Evolutionary conservation across 2,888 invertebrate genomes (phyloP).

Genomic region (Leptinotarsa rubiginosa): DNA sequence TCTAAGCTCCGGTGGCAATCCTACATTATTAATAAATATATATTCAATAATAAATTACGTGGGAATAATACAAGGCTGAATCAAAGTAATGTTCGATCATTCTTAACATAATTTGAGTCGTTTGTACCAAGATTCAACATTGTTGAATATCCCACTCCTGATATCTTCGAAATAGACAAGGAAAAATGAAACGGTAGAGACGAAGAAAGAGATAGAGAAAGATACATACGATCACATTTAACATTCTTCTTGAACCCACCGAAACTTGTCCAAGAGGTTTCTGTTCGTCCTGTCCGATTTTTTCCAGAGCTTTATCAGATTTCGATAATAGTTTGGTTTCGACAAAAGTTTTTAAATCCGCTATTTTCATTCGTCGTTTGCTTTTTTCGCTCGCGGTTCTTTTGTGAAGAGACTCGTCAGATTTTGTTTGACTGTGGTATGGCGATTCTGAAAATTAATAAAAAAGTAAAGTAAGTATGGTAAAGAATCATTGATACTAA

Average conservation of each 20-base stretch:
- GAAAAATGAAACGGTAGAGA: constrained; percentile 31
- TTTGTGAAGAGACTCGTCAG: constrained; percentile 68
- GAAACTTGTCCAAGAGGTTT: constrained; percentile 70
- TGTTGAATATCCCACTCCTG: neutral
- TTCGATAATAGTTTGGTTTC: constrained; percentile 92
- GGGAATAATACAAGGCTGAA: neutral
- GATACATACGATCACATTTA: constrained; percentile 62
- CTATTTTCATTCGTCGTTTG: constrained; percentile 80
- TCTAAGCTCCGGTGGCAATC: constrained; percentile 87
- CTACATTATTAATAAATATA: constrained; percentile 65
- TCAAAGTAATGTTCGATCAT: neutral
- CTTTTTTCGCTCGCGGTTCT: constrained; percentile 85
- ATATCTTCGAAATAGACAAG: neutral
- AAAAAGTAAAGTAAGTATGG: no score
- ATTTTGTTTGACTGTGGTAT: constrained; percentile 62
- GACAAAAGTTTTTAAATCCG: constrained; percentile 90
- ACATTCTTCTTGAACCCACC: constrained; percentile 70
- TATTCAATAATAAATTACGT: neutral
- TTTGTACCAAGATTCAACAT: neutral
- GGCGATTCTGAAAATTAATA: constrained; percentile 65
- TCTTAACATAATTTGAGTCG: no score
- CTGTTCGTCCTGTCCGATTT: constrained; percentile 84
- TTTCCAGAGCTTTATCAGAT: constrained; percentile 91
- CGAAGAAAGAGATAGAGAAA: constrained; percentile 44
- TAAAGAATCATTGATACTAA: no score